phyloP scores from a whole-genome alignment of 92 coral and sea anemone genomes.

The Porites rus region DNA sequence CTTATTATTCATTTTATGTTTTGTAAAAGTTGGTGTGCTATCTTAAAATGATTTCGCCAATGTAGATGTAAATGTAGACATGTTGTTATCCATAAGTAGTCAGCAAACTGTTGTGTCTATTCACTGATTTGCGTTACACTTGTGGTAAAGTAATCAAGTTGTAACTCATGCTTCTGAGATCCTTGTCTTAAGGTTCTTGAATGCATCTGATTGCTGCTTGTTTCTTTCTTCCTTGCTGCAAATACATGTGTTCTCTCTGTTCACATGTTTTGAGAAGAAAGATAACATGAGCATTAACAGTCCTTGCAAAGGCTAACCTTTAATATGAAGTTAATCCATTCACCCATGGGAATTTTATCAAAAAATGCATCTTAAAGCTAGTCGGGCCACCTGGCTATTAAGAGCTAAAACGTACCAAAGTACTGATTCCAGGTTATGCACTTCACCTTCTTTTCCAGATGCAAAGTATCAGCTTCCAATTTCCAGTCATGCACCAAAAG shows the following conservation, averaged over 20 bases:
- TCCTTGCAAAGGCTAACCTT: not conserved
- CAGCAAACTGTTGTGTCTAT: not conserved
- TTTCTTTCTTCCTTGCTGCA: not conserved
- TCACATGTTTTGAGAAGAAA: slow-evolving; percentile 1
- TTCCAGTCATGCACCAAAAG: too few relatives aligned
- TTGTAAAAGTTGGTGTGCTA: too few relatives aligned
- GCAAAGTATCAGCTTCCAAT: too few relatives aligned
- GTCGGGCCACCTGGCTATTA: not conserved
- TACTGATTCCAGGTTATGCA: too few relatives aligned
- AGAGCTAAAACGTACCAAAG: too few relatives aligned
- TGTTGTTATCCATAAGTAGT: not conserved
- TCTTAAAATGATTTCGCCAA: too few relatives aligned
- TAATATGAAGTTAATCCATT: too few relatives aligned
- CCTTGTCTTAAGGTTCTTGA: slow-evolving; percentile 15
- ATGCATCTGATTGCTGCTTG: not conserved
- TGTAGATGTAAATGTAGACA: too few relatives aligned
- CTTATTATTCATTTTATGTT: too few relatives aligned
- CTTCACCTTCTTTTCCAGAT: too few relatives aligned
- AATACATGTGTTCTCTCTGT: not conserved
- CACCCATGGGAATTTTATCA: too few relatives aligned
- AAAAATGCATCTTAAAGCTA: too few relatives aligned
- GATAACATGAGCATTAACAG: not conserved
- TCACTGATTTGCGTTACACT: slow-evolving; percentile 12
- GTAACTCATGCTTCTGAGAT: not conserved
- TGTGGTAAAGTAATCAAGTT: slow-evolving; percentile 15